Percentiles rank a stretch among this genome's conserved stretches.
Conservation (phyloP, 2,797 vertebrate species). For the Arrhamphus sclerolepis region DNA sequence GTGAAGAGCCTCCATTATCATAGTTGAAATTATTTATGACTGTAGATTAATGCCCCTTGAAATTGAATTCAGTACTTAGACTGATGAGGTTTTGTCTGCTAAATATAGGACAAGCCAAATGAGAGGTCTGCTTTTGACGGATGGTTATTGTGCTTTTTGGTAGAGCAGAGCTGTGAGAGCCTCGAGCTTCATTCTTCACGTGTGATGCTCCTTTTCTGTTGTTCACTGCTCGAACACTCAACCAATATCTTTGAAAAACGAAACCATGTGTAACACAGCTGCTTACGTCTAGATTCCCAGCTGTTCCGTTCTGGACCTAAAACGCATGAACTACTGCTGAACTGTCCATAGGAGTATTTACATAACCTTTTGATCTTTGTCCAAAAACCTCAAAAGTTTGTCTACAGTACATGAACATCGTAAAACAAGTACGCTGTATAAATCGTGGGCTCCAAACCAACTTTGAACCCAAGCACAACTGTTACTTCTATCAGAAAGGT, state of each 20-base stretch:
- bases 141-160: constrained; percentile 58
- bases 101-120: constrained; percentile 63
- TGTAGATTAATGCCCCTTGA: constrained; percentile 68
- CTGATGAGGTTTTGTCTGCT: constrained; percentile 76
- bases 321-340: background rate
- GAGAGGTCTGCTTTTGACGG: constrained; percentile 52
- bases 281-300: too few relatives aligned
- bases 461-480: too few relatives aligned
- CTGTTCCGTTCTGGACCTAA: background rate
- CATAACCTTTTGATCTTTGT: too few relatives aligned
- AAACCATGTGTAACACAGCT: too few relatives aligned
- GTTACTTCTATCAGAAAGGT: too few relatives aligned
- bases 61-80: constrained; percentile 74
- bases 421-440: background rate
- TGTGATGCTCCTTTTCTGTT: background rate
- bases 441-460: too few relatives aligned
- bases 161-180: constrained; percentile 23
- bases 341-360: too few relatives aligned
- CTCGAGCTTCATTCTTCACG: constrained; percentile 26
- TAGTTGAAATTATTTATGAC: constrained; percentile 65
- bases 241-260: too few relatives aligned
- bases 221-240: too few relatives aligned
- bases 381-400: background rate
- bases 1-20: constrained; percentile 40
- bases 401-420: background rate